These are phyloP conservation scores for Helicoverpa armigera DNA, from an alignment of 1,140 invertebrate genomes.

Conservation along the genomic window DNA sequence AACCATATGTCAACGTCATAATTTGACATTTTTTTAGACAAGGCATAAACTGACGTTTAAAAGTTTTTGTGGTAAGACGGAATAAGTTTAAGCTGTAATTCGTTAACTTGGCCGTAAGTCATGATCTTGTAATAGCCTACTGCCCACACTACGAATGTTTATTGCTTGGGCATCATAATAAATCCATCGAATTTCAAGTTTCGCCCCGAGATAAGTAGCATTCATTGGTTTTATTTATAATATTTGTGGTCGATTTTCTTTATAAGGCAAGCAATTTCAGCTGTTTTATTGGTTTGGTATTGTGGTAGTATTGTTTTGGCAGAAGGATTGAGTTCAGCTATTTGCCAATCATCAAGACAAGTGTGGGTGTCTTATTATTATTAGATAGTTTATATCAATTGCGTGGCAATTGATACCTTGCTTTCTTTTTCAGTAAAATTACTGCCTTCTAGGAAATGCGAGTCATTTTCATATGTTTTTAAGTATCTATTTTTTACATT, in stretches of 20 bases:
- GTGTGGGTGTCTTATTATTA: not conserved
- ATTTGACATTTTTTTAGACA: too few species aligned
- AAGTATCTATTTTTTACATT: too few species aligned
- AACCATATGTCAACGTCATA: too few species aligned
- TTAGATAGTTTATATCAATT: not conserved
- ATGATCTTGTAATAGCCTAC: slow-evolving; percentile 38
- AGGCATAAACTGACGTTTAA: too few species aligned
- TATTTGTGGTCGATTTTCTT: slow-evolving; percentile 29
- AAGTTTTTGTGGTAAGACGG: too few species aligned
- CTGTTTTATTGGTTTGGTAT: slow-evolving; percentile 5
- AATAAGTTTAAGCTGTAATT: slow-evolving; percentile 31
- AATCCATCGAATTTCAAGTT: slow-evolving; percentile 42
- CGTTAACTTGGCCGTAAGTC: slow-evolving; percentile 11
- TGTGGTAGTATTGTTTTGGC: not conserved
- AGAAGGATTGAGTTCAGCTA: not conserved
- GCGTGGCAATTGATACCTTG: too few species aligned
- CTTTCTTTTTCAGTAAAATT: too few species aligned
- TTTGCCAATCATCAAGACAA: not conserved
- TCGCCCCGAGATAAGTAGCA: slow-evolving; percentile 29
- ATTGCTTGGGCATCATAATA: slow-evolving; percentile 38
- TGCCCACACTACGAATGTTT: slow-evolving; percentile 37
- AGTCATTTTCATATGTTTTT: too few species aligned
- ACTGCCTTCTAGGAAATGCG: too few species aligned
- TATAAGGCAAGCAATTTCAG: slow-evolving; percentile 27
- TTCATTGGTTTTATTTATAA: slow-evolving; percentile 33